phyloP scores from a whole-genome alignment of 2,888 invertebrate genomes.

The Eledona agricola region DNA sequence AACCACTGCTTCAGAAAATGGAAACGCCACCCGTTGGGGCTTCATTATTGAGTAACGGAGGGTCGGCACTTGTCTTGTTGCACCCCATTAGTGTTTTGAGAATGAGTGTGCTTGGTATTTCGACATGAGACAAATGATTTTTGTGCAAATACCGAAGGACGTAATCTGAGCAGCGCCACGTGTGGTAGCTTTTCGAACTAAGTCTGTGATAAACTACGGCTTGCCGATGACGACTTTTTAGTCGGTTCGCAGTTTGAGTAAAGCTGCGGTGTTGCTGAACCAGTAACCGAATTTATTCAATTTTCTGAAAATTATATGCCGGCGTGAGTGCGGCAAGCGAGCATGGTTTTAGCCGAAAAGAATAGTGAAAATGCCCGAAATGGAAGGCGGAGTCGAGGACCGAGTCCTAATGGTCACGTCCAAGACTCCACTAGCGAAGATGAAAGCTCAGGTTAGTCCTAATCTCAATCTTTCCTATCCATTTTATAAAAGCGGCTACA shows the following conservation, averaged over 20 bases:
- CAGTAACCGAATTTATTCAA: constrained; percentile 34
- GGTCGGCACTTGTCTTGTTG: neutral
- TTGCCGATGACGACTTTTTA: constrained; percentile 48
- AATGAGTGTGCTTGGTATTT: neutral
- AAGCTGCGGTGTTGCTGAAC: constrained; percentile 44
- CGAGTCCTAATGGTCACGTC: constrained; percentile 87
- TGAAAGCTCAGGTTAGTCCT: constrained; percentile 72
- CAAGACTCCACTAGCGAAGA: constrained; percentile 87
- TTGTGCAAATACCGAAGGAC: neutral
- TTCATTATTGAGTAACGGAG: no score
- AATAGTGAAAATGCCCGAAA: constrained; percentile 84
- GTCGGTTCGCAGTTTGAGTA: constrained; percentile 38
- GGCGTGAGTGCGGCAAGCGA: constrained; percentile 16
- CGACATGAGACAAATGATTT: neutral
- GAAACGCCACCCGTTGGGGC: no score
- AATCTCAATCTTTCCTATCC: constrained; percentile 9
- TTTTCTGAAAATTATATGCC: constrained; percentile 25
- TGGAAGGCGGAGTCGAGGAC: constrained; percentile 88
- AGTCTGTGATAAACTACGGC: constrained; percentile 53
- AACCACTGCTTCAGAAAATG: neutral
- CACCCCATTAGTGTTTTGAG: neutral
- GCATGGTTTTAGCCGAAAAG: constrained; percentile 90
- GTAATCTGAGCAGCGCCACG: constrained; percentile 9
- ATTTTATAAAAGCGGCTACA: neutral
- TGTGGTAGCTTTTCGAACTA: constrained; percentile 7